Conservation (phyloP, 2,113 vertebrate genomes). For the Ia io region DNA sequence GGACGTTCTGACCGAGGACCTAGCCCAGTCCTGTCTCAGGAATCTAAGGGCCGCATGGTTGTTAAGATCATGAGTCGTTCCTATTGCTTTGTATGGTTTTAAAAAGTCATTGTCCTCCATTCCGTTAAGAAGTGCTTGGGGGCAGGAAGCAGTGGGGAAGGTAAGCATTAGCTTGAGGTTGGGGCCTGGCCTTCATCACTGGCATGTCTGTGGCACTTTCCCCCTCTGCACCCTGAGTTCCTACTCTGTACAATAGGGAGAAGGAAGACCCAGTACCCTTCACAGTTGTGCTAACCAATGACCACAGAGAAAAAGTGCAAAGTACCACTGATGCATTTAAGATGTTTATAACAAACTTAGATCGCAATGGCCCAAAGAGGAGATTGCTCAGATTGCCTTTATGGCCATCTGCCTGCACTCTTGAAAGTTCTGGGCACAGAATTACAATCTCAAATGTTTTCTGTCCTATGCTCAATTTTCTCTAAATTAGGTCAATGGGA, state of each 20-base stretch:
- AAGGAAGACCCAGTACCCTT: neutral
- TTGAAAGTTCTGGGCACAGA: neutral
- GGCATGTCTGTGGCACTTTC: neutral
- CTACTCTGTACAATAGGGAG: neutral
- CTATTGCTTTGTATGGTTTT: accelerated
- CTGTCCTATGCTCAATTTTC: neutral
- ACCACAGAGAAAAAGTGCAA: neutral
- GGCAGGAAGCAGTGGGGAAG: accelerated
- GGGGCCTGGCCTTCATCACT: neutral
- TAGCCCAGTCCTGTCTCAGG: neutral
- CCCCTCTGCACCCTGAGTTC: neutral
- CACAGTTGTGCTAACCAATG: neutral
- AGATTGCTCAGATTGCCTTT: neutral
- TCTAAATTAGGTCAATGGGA: neutral
- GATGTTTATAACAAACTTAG: neutral
- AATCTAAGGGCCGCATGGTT: neutral
- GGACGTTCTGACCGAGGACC: accelerated
- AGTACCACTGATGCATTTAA: accelerated
- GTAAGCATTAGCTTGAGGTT: accelerated
- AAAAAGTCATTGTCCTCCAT: neutral
- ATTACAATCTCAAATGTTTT: neutral
- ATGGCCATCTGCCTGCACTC: neutral
- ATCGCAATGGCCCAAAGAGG: neutral
- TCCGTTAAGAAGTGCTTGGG: accelerated
- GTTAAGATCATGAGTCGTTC: neutral